phyloP scores from a whole-genome alignment of 1,140 invertebrate species.

The Ooceraea biroi region DNA sequence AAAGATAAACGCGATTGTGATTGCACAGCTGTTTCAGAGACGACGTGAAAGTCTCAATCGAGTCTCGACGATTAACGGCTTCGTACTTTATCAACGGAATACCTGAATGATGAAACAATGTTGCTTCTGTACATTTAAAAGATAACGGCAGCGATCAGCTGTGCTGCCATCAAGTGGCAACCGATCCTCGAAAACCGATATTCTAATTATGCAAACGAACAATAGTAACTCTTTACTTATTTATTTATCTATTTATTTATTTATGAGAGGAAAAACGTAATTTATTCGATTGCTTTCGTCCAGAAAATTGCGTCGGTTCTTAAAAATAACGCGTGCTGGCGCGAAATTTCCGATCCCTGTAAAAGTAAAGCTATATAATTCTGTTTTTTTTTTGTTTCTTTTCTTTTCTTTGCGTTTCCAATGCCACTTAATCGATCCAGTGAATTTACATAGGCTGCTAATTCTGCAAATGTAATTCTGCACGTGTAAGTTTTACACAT shows the following conservation, averaged over 20 bases:
- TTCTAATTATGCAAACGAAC: background rate
- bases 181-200: background rate
- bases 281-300: background rate
- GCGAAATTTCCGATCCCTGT: no score
- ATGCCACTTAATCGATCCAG: background rate
- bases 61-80: background rate
- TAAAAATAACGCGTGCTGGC: no score
- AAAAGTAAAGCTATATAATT: no score
- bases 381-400: no score
- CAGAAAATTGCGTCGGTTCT: background rate
- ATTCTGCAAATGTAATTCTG: background rate
- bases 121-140: conserved; percentile 36
- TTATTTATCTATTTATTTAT: conserved; percentile 16
- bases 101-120: conserved; percentile 7
- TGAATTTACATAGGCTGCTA: background rate
- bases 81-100: conserved; percentile 31
- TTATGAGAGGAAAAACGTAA: background rate
- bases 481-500: background rate
- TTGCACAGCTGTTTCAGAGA: conserved; percentile 5
- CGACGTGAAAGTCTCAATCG: background rate
- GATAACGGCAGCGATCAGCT: conserved; percentile 30
- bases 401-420: no score
- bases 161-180: background rate
- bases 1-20: background rate
- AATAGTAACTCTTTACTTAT: background rate